Base-by-base conservation (phyloP, 1,140 invertebrate species). In the Bombus pyrosoma region DNA sequence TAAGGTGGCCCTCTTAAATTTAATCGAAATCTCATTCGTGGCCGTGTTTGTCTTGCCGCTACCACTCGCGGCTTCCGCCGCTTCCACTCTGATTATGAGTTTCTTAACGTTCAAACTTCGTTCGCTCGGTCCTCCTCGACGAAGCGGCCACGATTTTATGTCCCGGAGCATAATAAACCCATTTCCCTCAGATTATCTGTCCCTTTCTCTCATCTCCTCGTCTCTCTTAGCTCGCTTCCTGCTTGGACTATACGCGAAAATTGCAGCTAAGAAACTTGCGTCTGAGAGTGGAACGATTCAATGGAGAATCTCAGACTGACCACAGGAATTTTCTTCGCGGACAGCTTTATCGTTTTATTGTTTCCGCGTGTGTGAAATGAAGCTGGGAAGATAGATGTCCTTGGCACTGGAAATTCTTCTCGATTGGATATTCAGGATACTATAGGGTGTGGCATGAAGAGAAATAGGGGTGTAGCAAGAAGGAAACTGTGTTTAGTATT, bases 91-190 rank as follows among this genome's bases (percentile, higher is more conserved):
- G 89, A 90, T 90, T 90, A 90, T 90, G 89, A 90, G 89, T 90
- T 90, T 87, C 89, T 90, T 90, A 90, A 90, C 89, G 86, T 90
- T 90, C 86, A 90, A 90, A 90, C 83, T 90, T 90, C 62, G 68
- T 66, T 64, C 59, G 68, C 34, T 57, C 64, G 64, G 13, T 41
- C 43, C 68, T 74, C 68, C 39, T 74, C 53, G 8, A 39, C 39
- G 64, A 72, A 28, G 53, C 18, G 13, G 78, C 28, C 34, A 32
- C 47, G 76, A 84, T 71, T 85, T 90, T 90, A 86, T 81, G 80
- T 90, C 82, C 73, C 75, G 53, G 59, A 83, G 86, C 86, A 90
- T 90, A 90, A 90, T 83, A 90, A 90, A 85, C 85, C 86, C 85
- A 85, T 83, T 86, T 83, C 79, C 75, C n/a, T 69, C 34, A 9